Percentiles rank a stretch among this genome's conserved stretches.
phyloP scores from a whole-genome alignment of 2,113 vertebrate genomes.

The Electrona antarctica region DNA sequence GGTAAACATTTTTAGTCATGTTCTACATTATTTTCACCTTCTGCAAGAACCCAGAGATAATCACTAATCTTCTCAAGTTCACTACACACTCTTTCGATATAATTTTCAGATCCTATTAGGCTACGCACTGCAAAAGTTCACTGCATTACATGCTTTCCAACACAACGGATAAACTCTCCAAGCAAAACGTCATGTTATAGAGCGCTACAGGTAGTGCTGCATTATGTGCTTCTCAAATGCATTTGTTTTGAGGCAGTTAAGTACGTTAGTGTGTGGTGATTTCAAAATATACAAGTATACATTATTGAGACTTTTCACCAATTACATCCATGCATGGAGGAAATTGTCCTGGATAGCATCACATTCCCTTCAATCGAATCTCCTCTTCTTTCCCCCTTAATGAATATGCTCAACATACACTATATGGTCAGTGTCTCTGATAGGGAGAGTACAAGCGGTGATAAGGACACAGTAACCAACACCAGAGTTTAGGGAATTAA shows the following conservation, averaged over 20 bases:
- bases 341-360: neutral
- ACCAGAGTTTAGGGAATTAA: constrained; percentile 21
- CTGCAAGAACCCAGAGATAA: constrained; percentile 6
- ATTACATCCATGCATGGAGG: neutral
- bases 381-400: neutral
- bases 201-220: constrained; percentile 57
- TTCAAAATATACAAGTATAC: constrained; percentile 18
- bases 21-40: constrained; percentile 12
- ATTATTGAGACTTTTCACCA: neutral
- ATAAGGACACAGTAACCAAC: constrained; percentile 33
- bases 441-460: neutral
- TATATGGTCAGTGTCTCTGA: constrained; percentile 12
- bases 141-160: constrained; percentile 25
- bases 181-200: constrained; percentile 39
- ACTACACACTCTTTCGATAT: constrained; percentile 60
- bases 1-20: neutral
- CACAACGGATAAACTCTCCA: constrained; percentile 4
- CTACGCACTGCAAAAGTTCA: constrained; percentile 50
- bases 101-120: constrained; percentile 48
- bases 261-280: neutral
- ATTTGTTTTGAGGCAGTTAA: constrained; percentile 47
- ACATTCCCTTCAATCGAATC: neutral
- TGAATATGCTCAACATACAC: neutral
- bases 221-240: constrained; percentile 43
- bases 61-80: neutral